Conservation (phyloP, 1,140 invertebrate species). For the Hypsibius dujardini region DNA sequence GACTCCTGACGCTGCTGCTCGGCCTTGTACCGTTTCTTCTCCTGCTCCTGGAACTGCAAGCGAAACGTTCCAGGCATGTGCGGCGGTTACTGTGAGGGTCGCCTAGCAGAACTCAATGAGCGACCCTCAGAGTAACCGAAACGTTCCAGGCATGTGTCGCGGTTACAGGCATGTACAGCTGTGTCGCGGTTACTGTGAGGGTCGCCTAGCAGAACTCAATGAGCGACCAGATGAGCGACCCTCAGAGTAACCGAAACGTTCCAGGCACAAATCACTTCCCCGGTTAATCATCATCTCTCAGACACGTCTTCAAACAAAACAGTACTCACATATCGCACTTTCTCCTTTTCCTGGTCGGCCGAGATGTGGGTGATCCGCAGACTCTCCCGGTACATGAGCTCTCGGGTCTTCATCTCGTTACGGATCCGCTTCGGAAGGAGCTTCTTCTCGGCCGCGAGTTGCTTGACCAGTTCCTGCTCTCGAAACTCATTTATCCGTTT, state of each 20-base stretch:
- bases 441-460: slow-evolving; percentile 69
- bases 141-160: no score
- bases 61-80: no score
- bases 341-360: slow-evolving; percentile 64
- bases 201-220: no score
- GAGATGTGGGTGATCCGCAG: slow-evolving; percentile 39
- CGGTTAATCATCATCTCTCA: slow-evolving; percentile 11
- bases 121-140: no score
- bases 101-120: no score
- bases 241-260: no score
- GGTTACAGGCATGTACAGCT: no score
- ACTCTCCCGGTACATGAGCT: slow-evolving; percentile 67
- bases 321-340: slow-evolving; percentile 53
- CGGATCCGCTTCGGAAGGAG: slow-evolving; percentile 81
- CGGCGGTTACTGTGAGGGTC: no score
- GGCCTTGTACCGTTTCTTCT: slow-evolving; percentile 76
- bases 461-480: slow-evolving; percentile 79
- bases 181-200: no score
- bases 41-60: slow-evolving; percentile 77
- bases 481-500: slow-evolving; percentile 56
- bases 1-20: slow-evolving; percentile 78
- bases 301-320: slow-evolving; percentile 17
- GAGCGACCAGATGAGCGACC: no score
- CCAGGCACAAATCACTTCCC: not conserved
- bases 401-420: slow-evolving; percentile 78